Base-by-base conservation (phyloP, 2,888 invertebrate species). In the Ceraclea dissimilis region DNA sequence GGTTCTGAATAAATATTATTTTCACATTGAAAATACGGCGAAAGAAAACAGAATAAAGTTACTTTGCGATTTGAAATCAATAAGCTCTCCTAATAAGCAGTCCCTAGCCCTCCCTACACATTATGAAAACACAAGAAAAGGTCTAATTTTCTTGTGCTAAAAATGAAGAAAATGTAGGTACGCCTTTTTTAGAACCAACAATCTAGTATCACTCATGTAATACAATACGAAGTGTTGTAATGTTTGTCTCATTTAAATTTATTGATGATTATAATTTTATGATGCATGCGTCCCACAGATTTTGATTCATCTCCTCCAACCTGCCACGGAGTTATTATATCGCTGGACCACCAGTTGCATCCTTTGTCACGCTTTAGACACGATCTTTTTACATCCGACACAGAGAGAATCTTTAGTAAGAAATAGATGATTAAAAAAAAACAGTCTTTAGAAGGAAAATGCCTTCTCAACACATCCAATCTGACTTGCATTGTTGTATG, bases 291-390 rank as follows among this genome's bases (percentile, higher is more conserved):
- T 16, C 46, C 22, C 52, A 44, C 52, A 22, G 44, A 26, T 52
- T 21, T 22, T 5, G 19, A 39, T 10, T 26, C n/a, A 2, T 51
- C 43, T 52, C 22, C 22, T 52, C 52, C 20, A 47, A 39, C 39
- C 39, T 39, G 39, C 5, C 39, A 39, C 39, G 13, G 39, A 8
- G 39, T 39, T 13, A 39, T 16, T 39, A n/a, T n/a, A 39, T 16
- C 50, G 43, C 19, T 34, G 34, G 50, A 47, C 57, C 50, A 51
- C 51, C 57, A 31, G 13, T 21, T 26, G 34, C 34, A 44, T 51
- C 47, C 50, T 47, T 49, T 54, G 53, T 54, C 57, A 50, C 50
- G 50, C 46, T 47, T 57, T 54, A 21, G 49, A 39, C 48, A 54
- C 54, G 57, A 53, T 48, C 51, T 53, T 53, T 49, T 50, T 50